Base-by-base conservation (phyloP, 2,113 vertebrate species). In the Pygoscelis antarcticus region DNA sequence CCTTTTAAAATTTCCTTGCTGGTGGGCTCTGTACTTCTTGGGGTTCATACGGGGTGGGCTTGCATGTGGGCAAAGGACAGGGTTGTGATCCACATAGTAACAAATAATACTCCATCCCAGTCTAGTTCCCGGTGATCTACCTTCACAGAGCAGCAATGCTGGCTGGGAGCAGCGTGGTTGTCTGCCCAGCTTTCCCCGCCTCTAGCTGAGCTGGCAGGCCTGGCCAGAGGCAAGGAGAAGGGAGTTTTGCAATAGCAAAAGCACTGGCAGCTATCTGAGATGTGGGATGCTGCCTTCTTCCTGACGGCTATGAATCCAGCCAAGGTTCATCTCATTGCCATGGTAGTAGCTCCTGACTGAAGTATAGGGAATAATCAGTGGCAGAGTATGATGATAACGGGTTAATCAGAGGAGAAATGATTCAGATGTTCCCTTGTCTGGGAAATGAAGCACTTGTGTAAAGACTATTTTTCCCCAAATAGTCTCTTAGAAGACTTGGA, bases 1-100 rank as follows among this genome's bases (percentile, higher is more conserved):
- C 52, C 49, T 86, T 68, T 83, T 58, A 18, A 30, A 75, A 77
- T 62, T 91, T 52, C 34, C 47, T 34, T 51, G 69, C 60, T 76
- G 44, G 8, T 64, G n/a, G 32, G 16, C 13, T 42, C 11, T 46
- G 71, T 20, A 6, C 29, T 86, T 27, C 51, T 74, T 3, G 1
- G 18, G 44, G 40, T 26, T 74, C 47, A 3, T 25, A 25, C 0
- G 1, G 36, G 1, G 2, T n/a, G 23, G 44, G 19, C 34, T 83
- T 32, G 34, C 46, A 5, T 1, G 3, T 19, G 11, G n/a, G 22
- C 42, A 23, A 60, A 66, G 30, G 34, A 22, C 32, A 65, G 40
- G 26, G 20, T 13, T 49, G n/a, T 21, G n/a, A 60, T 60, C 34
- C 55, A 34, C 42, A 34, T 75, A 1, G 4, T 32, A 32, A 60